Evolutionary conservation across 1,140 invertebrate species (phyloP).

Genomic region (Cherax quadricarinatus): DNA sequence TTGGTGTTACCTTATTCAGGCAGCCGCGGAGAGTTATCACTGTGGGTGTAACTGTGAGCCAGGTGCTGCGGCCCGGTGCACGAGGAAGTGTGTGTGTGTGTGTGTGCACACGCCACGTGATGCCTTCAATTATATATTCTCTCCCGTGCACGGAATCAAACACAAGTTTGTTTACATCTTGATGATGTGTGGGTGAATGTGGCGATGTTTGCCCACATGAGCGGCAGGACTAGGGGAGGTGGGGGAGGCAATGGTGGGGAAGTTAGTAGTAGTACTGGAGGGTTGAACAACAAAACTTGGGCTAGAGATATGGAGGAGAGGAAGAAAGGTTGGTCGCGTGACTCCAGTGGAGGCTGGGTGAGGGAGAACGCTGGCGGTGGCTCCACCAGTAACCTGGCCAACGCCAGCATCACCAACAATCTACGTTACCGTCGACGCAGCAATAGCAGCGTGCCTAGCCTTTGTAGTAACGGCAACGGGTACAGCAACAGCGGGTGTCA

Average conservation of each 20-base stretch:
- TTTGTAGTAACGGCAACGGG: slow-evolving; percentile 46
- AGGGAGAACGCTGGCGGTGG: slow-evolving; percentile 32
- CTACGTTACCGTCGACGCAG: slow-evolving; percentile 48
- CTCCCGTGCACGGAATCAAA: not conserved
- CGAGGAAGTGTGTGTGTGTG: no score
- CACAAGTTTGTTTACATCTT: not conserved
- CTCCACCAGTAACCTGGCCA: slow-evolving; percentile 61
- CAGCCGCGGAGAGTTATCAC: not conserved
- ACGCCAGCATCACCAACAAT: slow-evolving; percentile 54
- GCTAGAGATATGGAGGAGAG: slow-evolving; percentile 24
- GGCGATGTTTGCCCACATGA: slow-evolving; percentile 58
- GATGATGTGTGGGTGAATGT: not conserved
- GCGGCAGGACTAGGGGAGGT: slow-evolving; percentile 51
- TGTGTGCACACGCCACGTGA: not conserved
- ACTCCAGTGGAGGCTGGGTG: slow-evolving; percentile 50
- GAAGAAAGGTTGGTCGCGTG: slow-evolving; percentile 47
- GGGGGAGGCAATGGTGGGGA: slow-evolving; percentile 48
- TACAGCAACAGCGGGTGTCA: slow-evolving; percentile 5
- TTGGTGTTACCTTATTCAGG: slow-evolving; percentile 22
- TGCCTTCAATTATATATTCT: not conserved
- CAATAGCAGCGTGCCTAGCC: slow-evolving; percentile 62
- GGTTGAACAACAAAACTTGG: slow-evolving; percentile 31
- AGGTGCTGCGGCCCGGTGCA: no score
- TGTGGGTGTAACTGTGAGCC: not conserved
- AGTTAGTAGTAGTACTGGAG: not conserved